These are phyloP conservation scores for Melinaea menophilus DNA, from an alignment of 2,888 invertebrate species.

Conservation along the genomic window DNA sequence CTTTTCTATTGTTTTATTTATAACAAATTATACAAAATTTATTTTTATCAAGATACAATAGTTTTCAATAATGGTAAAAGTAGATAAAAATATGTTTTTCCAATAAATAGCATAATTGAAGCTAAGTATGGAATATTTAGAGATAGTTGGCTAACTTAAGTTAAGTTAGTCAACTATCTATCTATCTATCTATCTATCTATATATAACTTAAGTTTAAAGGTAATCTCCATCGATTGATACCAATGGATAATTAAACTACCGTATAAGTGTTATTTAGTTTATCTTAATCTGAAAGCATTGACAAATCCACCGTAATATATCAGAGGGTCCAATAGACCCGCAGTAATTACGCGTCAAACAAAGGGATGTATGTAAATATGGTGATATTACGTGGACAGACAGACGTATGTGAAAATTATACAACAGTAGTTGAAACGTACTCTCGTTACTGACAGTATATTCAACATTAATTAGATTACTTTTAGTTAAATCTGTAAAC, in stretches of 20 bases:
- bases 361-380: constrained; percentile 70
- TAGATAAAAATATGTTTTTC: too few species aligned
- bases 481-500: background rate
- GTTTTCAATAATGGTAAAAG: too few species aligned
- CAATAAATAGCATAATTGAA: too few species aligned
- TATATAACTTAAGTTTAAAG: background rate
- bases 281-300: constrained; percentile 41
- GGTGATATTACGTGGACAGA: constrained; percentile 64
- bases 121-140: too few species aligned
- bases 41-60: too few species aligned
- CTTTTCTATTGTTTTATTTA: too few species aligned
- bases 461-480: constrained; percentile 25
- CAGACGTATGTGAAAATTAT: constrained; percentile 75
- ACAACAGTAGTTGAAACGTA: constrained; percentile 45
- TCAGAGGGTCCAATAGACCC: constrained; percentile 41
- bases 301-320: constrained; percentile 56
- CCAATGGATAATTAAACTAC: background rate
- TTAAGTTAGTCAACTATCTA: too few species aligned
- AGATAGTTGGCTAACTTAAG: too few species aligned
- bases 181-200: too few species aligned
- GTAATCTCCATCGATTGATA: background rate
- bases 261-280: background rate
- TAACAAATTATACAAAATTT: too few species aligned
- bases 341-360: constrained; percentile 68
- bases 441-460: constrained; percentile 32